Evolutionary conservation across 2,797 vertebrate genomes (phyloP), one percentile per base, ranked within the genome.

Genomic region (Cyclura pinguis): DNA sequence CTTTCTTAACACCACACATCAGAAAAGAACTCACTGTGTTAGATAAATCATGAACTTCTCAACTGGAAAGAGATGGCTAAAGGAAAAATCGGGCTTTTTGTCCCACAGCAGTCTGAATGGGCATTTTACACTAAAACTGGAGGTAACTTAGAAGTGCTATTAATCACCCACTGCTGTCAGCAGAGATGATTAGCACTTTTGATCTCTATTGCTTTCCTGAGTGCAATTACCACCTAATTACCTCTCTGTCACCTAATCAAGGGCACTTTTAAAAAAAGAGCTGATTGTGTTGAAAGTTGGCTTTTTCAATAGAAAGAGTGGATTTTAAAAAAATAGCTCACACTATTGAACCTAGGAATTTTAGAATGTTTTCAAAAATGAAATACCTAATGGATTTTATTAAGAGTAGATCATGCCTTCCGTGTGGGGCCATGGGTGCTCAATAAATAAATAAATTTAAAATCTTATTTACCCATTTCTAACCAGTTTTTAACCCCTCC

Each of bases 111-210:
- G 84, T 80, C 83, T 91, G 69, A 64, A 13, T 90, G 77, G 64
- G n/a, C 82, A 93, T 93, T 92, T 95, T 94, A 87, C 92, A 93
- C 93, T n/a, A 76, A 89, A 93, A 92, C 52, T 90, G 35, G 50
- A 85, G 67, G 73, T 91, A 89, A 77, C 91, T 85, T 89, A 93
- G 91, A 93, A 93, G 85, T 87, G 82, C 76, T 91, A 92, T 95
- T 84, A 94, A 95, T 94, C 90, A 82, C 52, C 57, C 78, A 38
- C 76, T 90, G 86, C 87, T 94, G 82, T 93, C 95, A 96, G 69
- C 81, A 89, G 90, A 92, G 59, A 92, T 90, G 93, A 95, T 94
- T 92, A 93, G 80, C 88, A 93, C 85, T 95, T 91, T 96, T 95
- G 94, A 95, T 95, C 86, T 85, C 82, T 85, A 85, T 85, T 88